phyloP scores from a whole-genome alignment of 2,888 invertebrate species.

The Gortyna flavago region DNA sequence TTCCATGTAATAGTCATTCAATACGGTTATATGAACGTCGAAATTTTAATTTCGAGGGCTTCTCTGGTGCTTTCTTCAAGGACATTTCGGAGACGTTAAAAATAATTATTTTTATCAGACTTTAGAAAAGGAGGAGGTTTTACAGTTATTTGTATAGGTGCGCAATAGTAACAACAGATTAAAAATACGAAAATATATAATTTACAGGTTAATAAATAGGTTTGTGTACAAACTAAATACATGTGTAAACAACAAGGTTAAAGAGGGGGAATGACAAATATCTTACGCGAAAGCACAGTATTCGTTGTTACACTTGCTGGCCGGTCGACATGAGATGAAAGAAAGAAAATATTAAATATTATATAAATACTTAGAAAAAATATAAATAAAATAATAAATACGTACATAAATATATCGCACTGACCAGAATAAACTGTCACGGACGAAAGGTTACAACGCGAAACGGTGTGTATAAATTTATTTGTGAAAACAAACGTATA shows the following conservation, averaged over 20 bases:
- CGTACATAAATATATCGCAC: neutral
- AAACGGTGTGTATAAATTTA: neutral
- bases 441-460: neutral
- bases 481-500: neutral
- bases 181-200: neutral
- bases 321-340: slow-evolving; percentile 72
- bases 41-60: no score
- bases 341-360: slow-evolving; percentile 69
- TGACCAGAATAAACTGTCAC: neutral
- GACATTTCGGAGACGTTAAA: neutral
- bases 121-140: neutral
- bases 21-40: no score
- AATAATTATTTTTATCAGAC: neutral
- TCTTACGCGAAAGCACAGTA: slow-evolving; percentile 87
- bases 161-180: neutral
- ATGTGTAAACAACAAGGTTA: neutral
- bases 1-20: no score
- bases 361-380: slow-evolving; percentile 48
- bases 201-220: neutral
- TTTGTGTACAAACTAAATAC: neutral
- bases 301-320: slow-evolving; percentile 85
- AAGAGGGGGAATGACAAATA: slow-evolving; percentile 70
- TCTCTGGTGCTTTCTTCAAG: no score
- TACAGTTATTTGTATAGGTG: neutral
- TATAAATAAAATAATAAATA: slow-evolving; percentile 12